phyloP scores from a whole-genome alignment of 1,140 invertebrate species.

The Lucilia cuprina region DNA sequence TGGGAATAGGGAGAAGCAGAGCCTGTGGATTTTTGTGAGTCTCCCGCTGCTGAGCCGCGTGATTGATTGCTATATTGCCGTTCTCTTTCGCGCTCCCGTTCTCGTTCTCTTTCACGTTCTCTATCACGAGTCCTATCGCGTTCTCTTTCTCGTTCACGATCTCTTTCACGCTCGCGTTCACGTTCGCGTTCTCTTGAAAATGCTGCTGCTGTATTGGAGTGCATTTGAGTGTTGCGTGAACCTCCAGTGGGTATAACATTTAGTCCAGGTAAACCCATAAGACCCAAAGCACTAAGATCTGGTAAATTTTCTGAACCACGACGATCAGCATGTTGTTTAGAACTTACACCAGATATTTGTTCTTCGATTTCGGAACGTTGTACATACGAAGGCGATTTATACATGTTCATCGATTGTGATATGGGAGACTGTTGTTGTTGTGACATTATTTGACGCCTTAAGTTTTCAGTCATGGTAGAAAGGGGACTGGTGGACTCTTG shows the following conservation, averaged over 20 bases:
- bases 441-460: slow-evolving; percentile 57
- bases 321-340: slow-evolving; percentile 50
- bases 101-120: slow-evolving; percentile 47
- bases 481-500: slow-evolving; percentile 52
- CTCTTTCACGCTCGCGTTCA: not conserved
- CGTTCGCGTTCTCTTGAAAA: slow-evolving; percentile 9
- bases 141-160: slow-evolving; percentile 46
- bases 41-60: slow-evolving; percentile 48
- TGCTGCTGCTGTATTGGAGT: slow-evolving; percentile 43
- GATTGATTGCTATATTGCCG: slow-evolving; percentile 58
- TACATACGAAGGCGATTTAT: slow-evolving; percentile 58
- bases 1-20: slow-evolving; percentile 51
- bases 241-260: slow-evolving; percentile 53
- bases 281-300: slow-evolving; percentile 53
- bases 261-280: slow-evolving; percentile 57
- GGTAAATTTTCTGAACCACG: slow-evolving; percentile 50
- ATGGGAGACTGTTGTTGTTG: slow-evolving; percentile 57
- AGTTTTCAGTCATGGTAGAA: slow-evolving; percentile 56
- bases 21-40: slow-evolving; percentile 46
- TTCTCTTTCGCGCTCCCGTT: slow-evolving; percentile 42
- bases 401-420: slow-evolving; percentile 58
- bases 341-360: slow-evolving; percentile 52
- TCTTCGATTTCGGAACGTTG: slow-evolving; percentile 59
- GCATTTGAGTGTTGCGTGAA: slow-evolving; percentile 43
- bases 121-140: slow-evolving; percentile 28